Base-by-base conservation (phyloP, 1,140 invertebrate species). In the Orius laevigatus region DNA sequence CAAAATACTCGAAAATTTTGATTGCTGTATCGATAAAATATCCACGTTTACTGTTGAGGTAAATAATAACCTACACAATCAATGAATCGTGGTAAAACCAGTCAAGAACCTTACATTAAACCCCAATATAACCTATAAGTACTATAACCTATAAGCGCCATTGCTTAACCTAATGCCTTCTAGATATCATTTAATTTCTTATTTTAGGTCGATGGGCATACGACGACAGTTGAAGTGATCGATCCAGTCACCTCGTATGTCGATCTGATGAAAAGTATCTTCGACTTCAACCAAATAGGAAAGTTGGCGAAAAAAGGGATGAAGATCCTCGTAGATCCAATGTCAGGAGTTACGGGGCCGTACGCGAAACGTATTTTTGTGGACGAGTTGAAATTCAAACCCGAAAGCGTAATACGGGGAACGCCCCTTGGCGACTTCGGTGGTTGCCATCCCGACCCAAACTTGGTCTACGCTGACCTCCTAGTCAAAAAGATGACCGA, bases 321-420 rank as follows among this genome's bases (percentile, higher is more conserved):
- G 57, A 81, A 87, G 62, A 72, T 98, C 53, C 72, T 95, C 18
- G 81, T 98, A 42, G 84, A 98, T 69, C 77, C 84, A 11, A 85
- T 98, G 82, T 84, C 90, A 68, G 95, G 94, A 72, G 93, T 98
- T 0, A 98, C 93, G 58, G 95, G 95, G 12, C 88, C 93, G 0
- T 99, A 98, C 67, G 88, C 93, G 0, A 75, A 78, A 55, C 70
- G 78, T 52, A 93, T 98, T 56, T 91, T 97, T 60, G 66, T 84
- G 1, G 75, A 88, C 40, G 86, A 95, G 61, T 68, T 99, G 20
- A 82, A 84, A 0, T 79, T 84, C 3, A 65, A 72, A 18, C 64
- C 72, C 15, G 65, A 70, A 3, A 80, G 72, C 58, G 50, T 56
- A 9, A 76, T 90, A 1, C 81, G 89, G 34, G 75, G 75, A 34